Conservation (phyloP, 2,888 invertebrate species). For the Melitaea athalia region DNA sequence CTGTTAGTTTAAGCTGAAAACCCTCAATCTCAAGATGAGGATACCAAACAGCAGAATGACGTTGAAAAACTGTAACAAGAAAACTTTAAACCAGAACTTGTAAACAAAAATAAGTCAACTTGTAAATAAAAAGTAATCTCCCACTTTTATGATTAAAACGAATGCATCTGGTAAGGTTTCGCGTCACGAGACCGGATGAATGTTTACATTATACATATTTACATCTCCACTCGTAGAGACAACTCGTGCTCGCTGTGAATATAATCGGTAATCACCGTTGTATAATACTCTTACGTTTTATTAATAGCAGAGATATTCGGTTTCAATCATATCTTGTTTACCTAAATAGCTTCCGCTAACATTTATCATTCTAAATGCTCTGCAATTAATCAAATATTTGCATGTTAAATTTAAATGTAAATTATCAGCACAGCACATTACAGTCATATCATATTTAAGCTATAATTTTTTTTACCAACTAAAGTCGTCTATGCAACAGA, state of each 20-base stretch:
- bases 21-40: too few species aligned
- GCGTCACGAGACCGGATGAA: slow-evolving; percentile 12
- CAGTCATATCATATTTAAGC: too few species aligned
- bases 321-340: slow-evolving; percentile 7
- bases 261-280: slow-evolving; percentile 10
- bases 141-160: background rate
- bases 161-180: slow-evolving; percentile 6
- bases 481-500: too few species aligned
- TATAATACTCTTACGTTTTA: background rate
- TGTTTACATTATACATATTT: background rate
- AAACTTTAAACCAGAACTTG: too few species aligned
- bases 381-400: background rate
- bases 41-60: too few species aligned
- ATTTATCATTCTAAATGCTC: background rate
- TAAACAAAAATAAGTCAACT: too few species aligned
- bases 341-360: background rate
- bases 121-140: too few species aligned
- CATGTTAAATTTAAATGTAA: too few species aligned
- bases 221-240: background rate
- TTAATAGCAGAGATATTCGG: background rate
- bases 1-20: too few species aligned
- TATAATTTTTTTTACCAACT: too few species aligned
- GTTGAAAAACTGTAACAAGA: too few species aligned
- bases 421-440: too few species aligned
- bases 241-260: slow-evolving; percentile 13